Evolutionary conservation across 2,797 vertebrate genomes (phyloP), one percentile per base, ranked within the genome.

Genomic region (Anableps anableps): DNA sequence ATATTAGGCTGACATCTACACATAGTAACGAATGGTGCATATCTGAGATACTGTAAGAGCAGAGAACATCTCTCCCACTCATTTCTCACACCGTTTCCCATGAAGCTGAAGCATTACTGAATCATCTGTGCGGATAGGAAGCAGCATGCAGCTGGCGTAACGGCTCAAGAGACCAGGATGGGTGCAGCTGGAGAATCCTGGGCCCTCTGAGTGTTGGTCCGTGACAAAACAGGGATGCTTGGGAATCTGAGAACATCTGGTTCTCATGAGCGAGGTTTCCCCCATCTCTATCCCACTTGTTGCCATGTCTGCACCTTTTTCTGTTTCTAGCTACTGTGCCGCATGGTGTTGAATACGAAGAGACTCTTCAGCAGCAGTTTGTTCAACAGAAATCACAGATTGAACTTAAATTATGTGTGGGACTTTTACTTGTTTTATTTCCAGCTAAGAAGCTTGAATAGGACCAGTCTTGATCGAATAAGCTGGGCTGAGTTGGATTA

Each of bases 201-300:
- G 34, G 60, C 84, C 83, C 72, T 85, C 66, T 55, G 86, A 83
- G 87, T 70, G 88, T 85, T 74, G 81, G 70, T 76, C 75, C 64
- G 71, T 88, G 85, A 89, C 73, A 7, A 83, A 89, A 85, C 68
- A 21, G 78, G 83, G 80, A 91, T 88, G 82, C 81, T 86, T 92
- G 86, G 82, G 92, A 92, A 74, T 86, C 81, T 48, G 80, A 80
- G 77, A 89, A 92, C 94, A 94, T 95, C 88, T 94, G 94, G 85
- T 93, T 94, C 93, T 89, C 89, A 92, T 93, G 90, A 86, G 75
- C 11, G 0, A 34, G 85, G 88, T 93, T 86, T 87, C 82, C 90
- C 84, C 90, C 84, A 82, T 76, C 83, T 75, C 68, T 47, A 29
- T 76, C 73, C 80, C 31, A 38, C 34, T 82, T 74, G n/a, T 72